These are phyloP conservation scores for Ridgeia piscesae DNA, from an alignment of 1,140 invertebrate species.

Conservation along the genomic window DNA sequence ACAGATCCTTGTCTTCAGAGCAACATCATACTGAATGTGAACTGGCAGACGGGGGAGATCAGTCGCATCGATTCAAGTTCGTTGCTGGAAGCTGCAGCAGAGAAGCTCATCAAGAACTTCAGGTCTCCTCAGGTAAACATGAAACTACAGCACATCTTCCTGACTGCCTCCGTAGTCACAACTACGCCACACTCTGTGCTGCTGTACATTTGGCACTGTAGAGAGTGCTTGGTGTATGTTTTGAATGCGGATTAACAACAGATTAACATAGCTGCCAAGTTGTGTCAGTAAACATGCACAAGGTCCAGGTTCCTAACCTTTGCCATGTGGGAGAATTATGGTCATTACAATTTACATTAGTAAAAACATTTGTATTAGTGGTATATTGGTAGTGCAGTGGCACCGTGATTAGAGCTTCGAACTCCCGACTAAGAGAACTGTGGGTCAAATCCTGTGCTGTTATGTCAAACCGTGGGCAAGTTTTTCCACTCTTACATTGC, in stretches of 20 bases:
- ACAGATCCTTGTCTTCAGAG: constrained; percentile 41
- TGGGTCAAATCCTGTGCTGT: too few relatives aligned
- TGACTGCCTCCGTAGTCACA: background rate
- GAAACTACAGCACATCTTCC: background rate
- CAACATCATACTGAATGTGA: constrained; percentile 48
- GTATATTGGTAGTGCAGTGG: too few relatives aligned
- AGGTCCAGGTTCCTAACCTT: too few relatives aligned
- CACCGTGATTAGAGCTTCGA: too few relatives aligned
- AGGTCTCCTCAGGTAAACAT: constrained; percentile 13
- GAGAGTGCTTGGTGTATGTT: background rate
- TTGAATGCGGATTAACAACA: background rate
- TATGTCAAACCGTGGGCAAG: too few relatives aligned
- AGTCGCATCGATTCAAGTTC: constrained; percentile 37
- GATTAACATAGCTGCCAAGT: too few relatives aligned
- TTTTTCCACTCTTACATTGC: too few relatives aligned
- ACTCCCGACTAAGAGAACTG: too few relatives aligned
- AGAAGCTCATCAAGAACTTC: constrained; percentile 20
- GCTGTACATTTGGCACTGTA: background rate
- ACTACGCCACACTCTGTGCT: background rate
- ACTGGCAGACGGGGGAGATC: constrained; percentile 48
- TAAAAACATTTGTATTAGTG: too few relatives aligned
- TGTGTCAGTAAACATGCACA: too few relatives aligned
- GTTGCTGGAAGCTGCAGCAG: constrained; percentile 44
- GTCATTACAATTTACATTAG: background rate
- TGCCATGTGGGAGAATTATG: too few relatives aligned